These are phyloP conservation scores for Petrocephalus schoutedeni DNA, from an alignment of 2,797 vertebrate genomes.

Conservation along the genomic window DNA sequence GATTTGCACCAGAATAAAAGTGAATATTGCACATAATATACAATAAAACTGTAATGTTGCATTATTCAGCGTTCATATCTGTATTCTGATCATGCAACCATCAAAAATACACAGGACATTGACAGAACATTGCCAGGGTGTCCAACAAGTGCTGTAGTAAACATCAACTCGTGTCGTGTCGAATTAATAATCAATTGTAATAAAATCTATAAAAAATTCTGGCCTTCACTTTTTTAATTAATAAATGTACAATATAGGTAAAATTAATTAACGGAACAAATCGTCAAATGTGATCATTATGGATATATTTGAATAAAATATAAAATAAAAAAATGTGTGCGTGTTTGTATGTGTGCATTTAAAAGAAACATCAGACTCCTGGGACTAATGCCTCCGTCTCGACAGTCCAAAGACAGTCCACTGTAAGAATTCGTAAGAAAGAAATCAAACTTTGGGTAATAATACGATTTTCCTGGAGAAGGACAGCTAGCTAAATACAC, in stretches of 20 bases:
- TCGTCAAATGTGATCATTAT: background rate
- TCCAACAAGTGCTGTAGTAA: background rate
- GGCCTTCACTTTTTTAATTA: background rate
- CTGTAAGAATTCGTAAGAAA: background rate
- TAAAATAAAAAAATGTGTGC: background rate
- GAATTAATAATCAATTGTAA: background rate
- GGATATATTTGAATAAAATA: background rate
- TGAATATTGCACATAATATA: background rate
- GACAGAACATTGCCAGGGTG: background rate
- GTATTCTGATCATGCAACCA: background rate
- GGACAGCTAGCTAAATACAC: background rate
- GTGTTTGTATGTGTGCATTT: background rate
- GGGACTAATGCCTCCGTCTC: background rate
- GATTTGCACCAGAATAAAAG: background rate
- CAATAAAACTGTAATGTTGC: background rate
- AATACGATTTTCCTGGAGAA: background rate
- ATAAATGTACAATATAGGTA: background rate
- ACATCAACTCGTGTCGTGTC: background rate
- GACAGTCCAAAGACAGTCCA: background rate
- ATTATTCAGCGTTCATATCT: conserved; percentile 4
- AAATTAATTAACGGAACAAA: too few species aligned
- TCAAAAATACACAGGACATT: background rate
- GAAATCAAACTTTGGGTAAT: background rate
- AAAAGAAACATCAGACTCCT: background rate
- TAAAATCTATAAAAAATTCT: background rate